Evolutionary conservation across 2,888 invertebrate genomes (phyloP), one percentile per base, ranked within the genome.

Genomic region (Athalia circularis): DNA sequence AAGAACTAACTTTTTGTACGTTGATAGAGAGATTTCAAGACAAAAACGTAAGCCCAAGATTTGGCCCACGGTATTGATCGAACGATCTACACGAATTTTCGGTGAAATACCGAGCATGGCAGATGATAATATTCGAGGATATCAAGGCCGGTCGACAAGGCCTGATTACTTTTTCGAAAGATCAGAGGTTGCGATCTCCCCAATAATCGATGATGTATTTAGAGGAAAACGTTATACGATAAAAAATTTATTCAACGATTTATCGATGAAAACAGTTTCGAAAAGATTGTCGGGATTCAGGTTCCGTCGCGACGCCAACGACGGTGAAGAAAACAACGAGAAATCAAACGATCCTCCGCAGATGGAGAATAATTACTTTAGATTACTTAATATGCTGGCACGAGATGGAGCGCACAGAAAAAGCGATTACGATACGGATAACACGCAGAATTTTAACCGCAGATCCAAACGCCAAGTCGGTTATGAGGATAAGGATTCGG

Each of bases 31-130:
- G 11, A 59, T 45, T 11, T 9, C 13, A 8, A 57, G 45, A 8
- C 47, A 1, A 15, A 59, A 72, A 0, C 79, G 89, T 88, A 80
- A 88, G 89, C 81, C 90, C 90, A 86, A 88, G 83, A 84, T 85
- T 90, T 82, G 83, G 88, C 72, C 72, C 5, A 45, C 57, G 72
- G 0, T 72, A 13, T 47, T 59, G 47, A 72, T 72, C 13, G 8
- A 15, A 47, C 48, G 47, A 29, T 75, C 75, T 48, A 75, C 75
- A 7, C 15, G 29, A 45, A 62, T 64, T 50, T 75, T 15, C 13
- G 64, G 72, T 6, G 1, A 59, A 61, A 57, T 72, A n/a, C 72
- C 72, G 15, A 29, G 29, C 29, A 2, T 2, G 29, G 47, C 47
- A 8, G 59, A 9, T 6, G 50, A 72, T 68, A 2, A 29, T 29